phyloP scores from a whole-genome alignment of 2,113 vertebrate genomes.

The Pseudorasbora parva region DNA sequence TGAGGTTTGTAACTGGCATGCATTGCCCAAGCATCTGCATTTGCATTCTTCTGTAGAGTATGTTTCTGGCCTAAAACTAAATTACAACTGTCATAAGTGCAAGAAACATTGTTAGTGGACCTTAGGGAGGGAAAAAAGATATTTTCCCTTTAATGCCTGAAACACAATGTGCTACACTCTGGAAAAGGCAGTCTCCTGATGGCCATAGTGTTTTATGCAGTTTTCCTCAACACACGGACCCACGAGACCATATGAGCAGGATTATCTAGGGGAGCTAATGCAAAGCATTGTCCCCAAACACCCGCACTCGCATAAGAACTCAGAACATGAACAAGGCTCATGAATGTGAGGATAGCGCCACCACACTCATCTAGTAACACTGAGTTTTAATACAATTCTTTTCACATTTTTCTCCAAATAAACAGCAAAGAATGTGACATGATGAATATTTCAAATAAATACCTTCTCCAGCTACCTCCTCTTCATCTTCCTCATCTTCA shows the following conservation, averaged over 20 bases:
- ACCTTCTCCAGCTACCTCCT: conserved; percentile 70
- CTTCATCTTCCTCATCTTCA: conserved; percentile 79
- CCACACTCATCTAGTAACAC: background rate
- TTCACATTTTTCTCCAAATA: background rate
- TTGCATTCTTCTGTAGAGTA: background rate
- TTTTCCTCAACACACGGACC: background rate
- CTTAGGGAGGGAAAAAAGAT: background rate
- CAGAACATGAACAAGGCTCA: background rate
- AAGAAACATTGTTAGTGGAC: background rate
- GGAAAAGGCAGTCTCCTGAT: conserved; percentile 26
- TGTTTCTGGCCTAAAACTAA: background rate
- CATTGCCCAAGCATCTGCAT: background rate
- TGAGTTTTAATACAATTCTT: background rate
- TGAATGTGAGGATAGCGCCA: background rate
- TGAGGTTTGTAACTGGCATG: background rate
- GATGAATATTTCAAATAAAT: background rate
- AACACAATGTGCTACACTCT: conserved; percentile 25
- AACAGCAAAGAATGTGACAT: background rate
- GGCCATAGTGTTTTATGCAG: background rate
- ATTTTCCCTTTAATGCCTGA: background rate
- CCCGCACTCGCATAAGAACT: background rate
- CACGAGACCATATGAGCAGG: background rate
- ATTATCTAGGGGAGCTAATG: conserved; percentile 22
- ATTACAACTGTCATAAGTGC: background rate
- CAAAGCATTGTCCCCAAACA: conserved; percentile 16